Evolutionary conservation across 2,888 invertebrate genomes (phyloP).

Genomic region (Anodontia alba): DNA sequence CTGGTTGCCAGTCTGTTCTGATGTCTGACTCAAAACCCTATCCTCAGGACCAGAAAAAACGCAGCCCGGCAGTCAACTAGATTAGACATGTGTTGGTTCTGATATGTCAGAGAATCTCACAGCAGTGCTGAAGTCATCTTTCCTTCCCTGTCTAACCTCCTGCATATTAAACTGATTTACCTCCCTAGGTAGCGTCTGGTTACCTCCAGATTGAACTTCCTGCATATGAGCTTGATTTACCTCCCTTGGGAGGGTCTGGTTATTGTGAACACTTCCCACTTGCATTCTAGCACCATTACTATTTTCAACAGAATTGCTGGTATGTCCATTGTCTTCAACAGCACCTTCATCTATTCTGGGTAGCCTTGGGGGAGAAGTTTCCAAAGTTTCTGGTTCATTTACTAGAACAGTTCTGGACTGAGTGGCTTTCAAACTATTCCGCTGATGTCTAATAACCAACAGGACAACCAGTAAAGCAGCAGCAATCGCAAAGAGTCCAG

Average conservation of each 20-base stretch:
- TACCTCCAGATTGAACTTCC: neutral
- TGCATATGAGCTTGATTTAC: neutral
- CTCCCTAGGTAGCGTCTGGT: neutral
- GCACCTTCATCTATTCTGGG: constrained; percentile 15
- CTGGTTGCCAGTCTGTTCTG: too few relatives aligned
- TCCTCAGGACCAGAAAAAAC: too few relatives aligned
- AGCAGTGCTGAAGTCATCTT: neutral
- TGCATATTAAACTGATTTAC: neutral
- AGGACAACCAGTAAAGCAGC: constrained; percentile 32
- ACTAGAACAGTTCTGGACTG: constrained; percentile 20
- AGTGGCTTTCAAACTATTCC: neutral
- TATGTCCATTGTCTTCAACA: neutral
- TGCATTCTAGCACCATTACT: neutral
- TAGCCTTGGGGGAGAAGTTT: constrained; percentile 23
- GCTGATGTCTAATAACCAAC: constrained; percentile 36
- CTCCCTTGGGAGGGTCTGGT: neutral
- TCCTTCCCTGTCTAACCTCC: neutral
- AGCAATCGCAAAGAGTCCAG: constrained; percentile 41
- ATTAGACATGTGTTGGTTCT: too few relatives aligned
- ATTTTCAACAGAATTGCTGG: neutral
- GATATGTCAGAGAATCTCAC: constrained; percentile 3
- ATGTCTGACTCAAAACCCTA: too few relatives aligned
- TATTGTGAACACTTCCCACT: neutral
- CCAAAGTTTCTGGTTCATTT: constrained; percentile 18
- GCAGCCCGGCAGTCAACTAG: too few relatives aligned